Evolutionary conservation across 2,888 invertebrate genomes (phyloP), one percentile per base, ranked within the genome.

Genomic region (Corythucha ciliata): DNA sequence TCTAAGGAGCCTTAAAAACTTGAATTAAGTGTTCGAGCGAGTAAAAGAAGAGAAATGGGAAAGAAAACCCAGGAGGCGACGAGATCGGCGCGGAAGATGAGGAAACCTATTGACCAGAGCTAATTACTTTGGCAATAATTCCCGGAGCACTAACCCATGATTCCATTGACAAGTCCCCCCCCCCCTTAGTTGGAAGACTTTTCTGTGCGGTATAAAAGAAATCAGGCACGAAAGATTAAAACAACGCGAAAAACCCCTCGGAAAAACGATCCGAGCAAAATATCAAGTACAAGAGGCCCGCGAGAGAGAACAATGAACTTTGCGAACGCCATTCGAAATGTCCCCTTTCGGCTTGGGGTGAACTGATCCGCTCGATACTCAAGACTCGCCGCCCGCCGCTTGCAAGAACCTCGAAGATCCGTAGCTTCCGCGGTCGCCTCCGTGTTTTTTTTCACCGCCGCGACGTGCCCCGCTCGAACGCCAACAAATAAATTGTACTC

Each of bases 311-410:
- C 73, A 73, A 72, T 73, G 73, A 73, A 73, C 73, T 71, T 71
- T 66, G 66, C 67, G 70, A 71, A 72, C 71, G 72, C 72, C 72
- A 72, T 72, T 71, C 67, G 68, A 69, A 68, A 69, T 69, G 69
- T 70, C 69, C 70, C 67, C 62, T 64, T 64, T 63, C 68, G 68
- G 70, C 69, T 70, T 70, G 68, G n/a, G 68, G 67, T 65, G 67
- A 64, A 64, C 62, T 58, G 59, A 63, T 66, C 63, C 65, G 65
- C 66, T 68, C 66, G 64, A 69, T 69, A 70, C 62, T 62, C 60
- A n/a, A n/a, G n/a, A n/a, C n/a, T 57, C 60, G 57, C 40, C 50
- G 45, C 54, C 51, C 50, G 54, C 51, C 48, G 44, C 46, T 54
- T 49, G 50, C 42, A 50, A 10, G 39, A n/a, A 37, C 26, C 48